A percentile compares a stretch with the other conserved stretches of the same genome.
phyloP scores from a whole-genome alignment of 2,888 invertebrate genomes.

The Lithophane semibrunnea region DNA sequence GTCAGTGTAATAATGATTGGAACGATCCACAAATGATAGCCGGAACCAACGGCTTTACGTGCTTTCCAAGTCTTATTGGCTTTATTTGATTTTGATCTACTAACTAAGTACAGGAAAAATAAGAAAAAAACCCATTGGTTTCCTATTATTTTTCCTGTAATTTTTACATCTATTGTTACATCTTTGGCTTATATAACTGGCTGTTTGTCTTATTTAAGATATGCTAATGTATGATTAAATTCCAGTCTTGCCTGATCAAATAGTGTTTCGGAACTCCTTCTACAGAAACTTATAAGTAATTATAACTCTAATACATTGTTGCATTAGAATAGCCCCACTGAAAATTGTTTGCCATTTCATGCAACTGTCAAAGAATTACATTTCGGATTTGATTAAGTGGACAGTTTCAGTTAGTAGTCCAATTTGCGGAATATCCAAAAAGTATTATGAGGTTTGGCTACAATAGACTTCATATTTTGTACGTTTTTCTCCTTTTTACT shows the following conservation, averaged over 20 bases:
- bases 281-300: not conserved
- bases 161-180: not conserved
- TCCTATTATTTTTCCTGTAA: constrained; percentile 11
- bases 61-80: not conserved
- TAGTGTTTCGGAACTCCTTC: not conserved
- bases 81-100: not conserved
- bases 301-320: not conserved
- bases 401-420: not conserved
- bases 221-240: constrained; percentile 1
- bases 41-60: not conserved
- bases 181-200: constrained; percentile 1
- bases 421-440: not conserved
- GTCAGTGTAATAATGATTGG: not conserved
- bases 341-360: not conserved
- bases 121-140: not conserved
- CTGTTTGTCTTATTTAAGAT: not conserved
- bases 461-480: too few species aligned
- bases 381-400: not conserved
- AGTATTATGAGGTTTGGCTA: too few species aligned
- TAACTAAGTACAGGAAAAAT: not conserved
- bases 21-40: not conserved
- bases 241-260: not conserved
- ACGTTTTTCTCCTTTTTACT: too few species aligned
- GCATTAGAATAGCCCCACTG: not conserved
- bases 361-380: not conserved